A percentile compares a stretch with the other conserved stretches of the same genome.
phyloP scores from a whole-genome alignment of 2,797 vertebrate genomes.

The Sebastes flavidus region DNA sequence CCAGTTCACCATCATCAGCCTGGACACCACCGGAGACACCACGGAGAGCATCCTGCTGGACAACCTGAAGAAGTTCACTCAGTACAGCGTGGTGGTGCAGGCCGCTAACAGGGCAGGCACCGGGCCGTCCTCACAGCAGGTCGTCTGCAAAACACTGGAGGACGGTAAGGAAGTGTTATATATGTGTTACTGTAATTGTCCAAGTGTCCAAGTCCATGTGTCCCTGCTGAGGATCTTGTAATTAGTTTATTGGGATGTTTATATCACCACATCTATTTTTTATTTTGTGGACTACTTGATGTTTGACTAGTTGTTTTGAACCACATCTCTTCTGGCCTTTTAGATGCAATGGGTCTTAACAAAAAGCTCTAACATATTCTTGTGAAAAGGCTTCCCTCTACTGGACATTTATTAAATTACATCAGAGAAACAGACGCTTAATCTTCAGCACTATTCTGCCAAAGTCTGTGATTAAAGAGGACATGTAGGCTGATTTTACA shows the following conservation, averaged over 20 bases:
- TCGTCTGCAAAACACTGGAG: conserved; percentile 95
- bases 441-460: neutral
- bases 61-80: conserved; percentile 97
- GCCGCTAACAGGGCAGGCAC: conserved; percentile 96
- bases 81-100: conserved; percentile 98
- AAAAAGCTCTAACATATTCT: neutral
- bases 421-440: neutral
- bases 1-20: conserved; percentile 97
- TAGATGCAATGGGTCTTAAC: neutral
- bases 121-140: conserved; percentile 97
- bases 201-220: neutral
- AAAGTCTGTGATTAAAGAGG: neutral
- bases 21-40: conserved; percentile 94
- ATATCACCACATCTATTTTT: neutral
- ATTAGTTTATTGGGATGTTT: neutral
- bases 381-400: conserved; percentile 48
- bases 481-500: neutral
- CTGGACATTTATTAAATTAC: conserved; percentile 52
- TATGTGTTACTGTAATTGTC: neutral
- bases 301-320: neutral
- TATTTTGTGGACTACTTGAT: neutral
- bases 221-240: neutral
- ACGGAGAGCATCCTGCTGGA: conserved; percentile 93
- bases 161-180: conserved; percentile 83
- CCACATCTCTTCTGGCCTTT: neutral